Base-by-base conservation (phyloP, 2,797 vertebrate species). In the Borostomias antarcticus region DNA sequence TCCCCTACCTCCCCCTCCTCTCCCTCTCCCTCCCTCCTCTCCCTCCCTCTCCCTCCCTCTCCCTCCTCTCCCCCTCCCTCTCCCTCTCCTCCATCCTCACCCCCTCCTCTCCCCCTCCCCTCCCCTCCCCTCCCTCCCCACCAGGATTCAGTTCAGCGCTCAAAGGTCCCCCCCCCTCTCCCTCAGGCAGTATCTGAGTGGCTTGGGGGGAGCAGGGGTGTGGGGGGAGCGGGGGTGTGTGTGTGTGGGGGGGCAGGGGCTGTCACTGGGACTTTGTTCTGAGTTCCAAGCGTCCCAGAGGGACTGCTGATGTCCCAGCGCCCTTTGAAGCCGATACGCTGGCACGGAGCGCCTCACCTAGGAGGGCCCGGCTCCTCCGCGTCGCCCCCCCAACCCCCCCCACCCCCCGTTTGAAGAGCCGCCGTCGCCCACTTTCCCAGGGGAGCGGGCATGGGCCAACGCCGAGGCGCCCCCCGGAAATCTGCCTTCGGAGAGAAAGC, bases 241-340 rank as follows among this genome's bases (percentile, higher is more conserved):
- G 40, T 15, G 40, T 13, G 25, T 7, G 23, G 32, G 56, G 56
- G 56, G 56, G 9, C 9, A n/a, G 54, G 9, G 56, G 29, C 19
- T 35, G 40, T 51, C 61, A 17, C 52, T 50, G 30, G 0, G 6
- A 68, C 72, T 86, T 77, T 85, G 80, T 82, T 88, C 68, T 80
- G 77, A 28, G 52, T 75, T 82, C 72, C 72, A 68, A 72, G 69
- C 58, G 79, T 80, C 81, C 66, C 10, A 62, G 72, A 26, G 25
- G 73, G 67, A 66, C 26, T 32, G 70, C 59, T 61, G 77, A 77
- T 0, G 35, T 52, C 70, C 33, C 33, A 48, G 64, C 11, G 0
- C 66, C 69, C 76, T 82, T 79, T 85, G 66, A 82, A 65, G 69
- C 60, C 11, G 40, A 61, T 47, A 7, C 43, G 47, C 26, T 19